These are phyloP conservation scores for Neodontobutis hainanensis DNA, from an alignment of 2,113 vertebrate species.

Conservation along the genomic window DNA sequence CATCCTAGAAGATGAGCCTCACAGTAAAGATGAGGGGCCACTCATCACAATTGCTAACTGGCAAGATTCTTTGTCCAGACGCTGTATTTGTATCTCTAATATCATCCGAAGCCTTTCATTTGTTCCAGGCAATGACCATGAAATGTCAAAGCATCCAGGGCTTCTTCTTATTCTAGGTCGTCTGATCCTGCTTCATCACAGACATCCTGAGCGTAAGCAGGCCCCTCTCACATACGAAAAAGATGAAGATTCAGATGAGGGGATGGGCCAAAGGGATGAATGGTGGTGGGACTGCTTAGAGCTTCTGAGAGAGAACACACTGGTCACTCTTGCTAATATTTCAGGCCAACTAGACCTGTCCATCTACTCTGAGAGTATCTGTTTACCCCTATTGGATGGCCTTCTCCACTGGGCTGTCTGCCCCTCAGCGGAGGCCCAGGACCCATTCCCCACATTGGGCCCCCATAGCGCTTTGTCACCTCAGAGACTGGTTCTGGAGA, in stretches of 20 bases:
- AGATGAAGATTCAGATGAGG: constrained; percentile 95
- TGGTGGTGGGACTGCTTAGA: constrained; percentile 99
- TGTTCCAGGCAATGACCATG: constrained; percentile 95
- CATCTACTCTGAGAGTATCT: constrained; percentile 95
- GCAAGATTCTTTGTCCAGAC: constrained; percentile 96
- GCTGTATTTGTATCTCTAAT: constrained; percentile 95
- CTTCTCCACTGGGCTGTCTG: constrained; percentile 98
- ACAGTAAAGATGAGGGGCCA: constrained; percentile 97
- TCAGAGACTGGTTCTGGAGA: constrained; percentile 98
- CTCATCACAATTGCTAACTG: constrained; percentile 91
- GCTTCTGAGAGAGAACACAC: constrained; percentile 94
- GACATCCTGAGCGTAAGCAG: constrained; percentile 96
- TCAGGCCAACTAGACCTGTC: constrained; percentile 98
- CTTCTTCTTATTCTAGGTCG: constrained; percentile 94
- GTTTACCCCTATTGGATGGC: constrained; percentile 95
- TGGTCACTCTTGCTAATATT: constrained; percentile 98
- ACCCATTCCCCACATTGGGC: constrained; percentile 95
- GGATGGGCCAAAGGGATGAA: constrained; percentile 91
- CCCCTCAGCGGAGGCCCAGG: constrained; percentile 97
- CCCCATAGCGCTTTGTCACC: constrained; percentile 94
- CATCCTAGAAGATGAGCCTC: constrained; percentile 97
- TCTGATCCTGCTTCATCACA: constrained; percentile 94
- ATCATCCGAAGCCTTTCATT: constrained; percentile 98
- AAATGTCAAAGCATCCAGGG: constrained; percentile 98
- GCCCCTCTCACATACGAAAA: constrained; percentile 97